Percentiles rank a stretch among this genome's conserved stretches.
phyloP scores from a whole-genome alignment of 37 sponge, comb jelly and placozoan genomes.

The Petrosia ficiformis region DNA sequence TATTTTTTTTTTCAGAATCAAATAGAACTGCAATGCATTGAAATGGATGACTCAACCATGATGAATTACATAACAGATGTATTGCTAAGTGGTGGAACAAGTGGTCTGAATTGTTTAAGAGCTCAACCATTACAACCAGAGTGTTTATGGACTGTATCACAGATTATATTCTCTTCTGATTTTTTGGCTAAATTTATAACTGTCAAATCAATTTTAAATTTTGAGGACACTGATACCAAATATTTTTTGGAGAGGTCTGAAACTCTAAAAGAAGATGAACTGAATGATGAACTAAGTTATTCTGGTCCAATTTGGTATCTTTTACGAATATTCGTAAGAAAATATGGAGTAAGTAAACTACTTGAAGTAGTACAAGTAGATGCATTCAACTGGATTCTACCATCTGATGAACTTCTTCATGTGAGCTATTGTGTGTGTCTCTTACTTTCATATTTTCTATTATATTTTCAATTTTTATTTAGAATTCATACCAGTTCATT shows the following conservation, averaged over 20 bases:
- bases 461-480: neutral
- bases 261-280: neutral
- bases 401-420: neutral
- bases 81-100: too few relatives aligned
- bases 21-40: too few relatives aligned
- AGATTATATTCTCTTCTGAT: neutral
- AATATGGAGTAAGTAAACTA: neutral
- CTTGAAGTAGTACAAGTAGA: neutral
- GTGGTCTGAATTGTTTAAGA: neutral
- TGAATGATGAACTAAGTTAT: neutral
- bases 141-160: neutral
- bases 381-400: neutral
- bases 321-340: neutral
- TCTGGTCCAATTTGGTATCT: neutral
- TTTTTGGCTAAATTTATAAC: neutral
- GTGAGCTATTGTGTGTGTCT: too few relatives aligned
- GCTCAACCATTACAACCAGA: neutral
- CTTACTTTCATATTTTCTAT: neutral
- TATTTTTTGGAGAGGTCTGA: neutral
- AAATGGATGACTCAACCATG: too few relatives aligned
- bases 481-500: neutral
- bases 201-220: neutral
- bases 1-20: too few relatives aligned
- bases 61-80: too few relatives aligned
- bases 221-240: neutral